Evolutionary conservation across 2,797 vertebrate genomes (phyloP).

Genomic region (Anabacerthia variegaticeps): DNA sequence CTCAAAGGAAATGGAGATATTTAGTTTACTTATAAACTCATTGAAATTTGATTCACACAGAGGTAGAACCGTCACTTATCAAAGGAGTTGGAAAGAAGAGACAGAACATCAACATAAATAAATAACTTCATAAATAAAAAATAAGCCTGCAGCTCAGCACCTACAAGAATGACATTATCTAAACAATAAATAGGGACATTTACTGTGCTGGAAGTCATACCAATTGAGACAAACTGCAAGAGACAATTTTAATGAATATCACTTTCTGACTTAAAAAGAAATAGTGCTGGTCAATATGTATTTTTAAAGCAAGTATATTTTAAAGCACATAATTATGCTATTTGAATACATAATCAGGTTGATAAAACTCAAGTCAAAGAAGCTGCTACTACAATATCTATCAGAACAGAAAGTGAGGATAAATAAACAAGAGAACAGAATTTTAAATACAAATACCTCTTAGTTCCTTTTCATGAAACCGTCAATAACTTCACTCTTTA

Average conservation of each 20-base stretch:
- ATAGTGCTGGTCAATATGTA: not conserved
- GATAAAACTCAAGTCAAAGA: not conserved
- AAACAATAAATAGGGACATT: conserved; percentile 48
- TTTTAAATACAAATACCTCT: conserved; percentile 44
- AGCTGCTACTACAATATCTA: not conserved
- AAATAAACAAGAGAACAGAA: not conserved
- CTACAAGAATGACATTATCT: not conserved
- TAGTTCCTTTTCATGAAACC: not conserved
- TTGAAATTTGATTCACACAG: conserved; percentile 11
- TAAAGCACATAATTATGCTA: not conserved
- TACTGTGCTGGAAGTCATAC: not conserved
- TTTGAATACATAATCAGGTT: not conserved
- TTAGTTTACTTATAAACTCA: conserved; percentile 3
- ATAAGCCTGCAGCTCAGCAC: conserved; percentile 32
- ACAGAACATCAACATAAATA: conserved; percentile 61
- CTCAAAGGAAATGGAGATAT: conserved; percentile 15
- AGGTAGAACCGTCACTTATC: conserved; percentile 27
- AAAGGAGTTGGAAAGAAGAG: conserved; percentile 53
- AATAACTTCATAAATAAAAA: conserved; percentile 71
- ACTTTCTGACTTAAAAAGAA: conserved; percentile 15
- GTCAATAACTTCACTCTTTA: not conserved
- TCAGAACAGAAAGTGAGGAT: not conserved
- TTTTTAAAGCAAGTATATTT: not conserved
- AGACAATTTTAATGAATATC: conserved; percentile 19
- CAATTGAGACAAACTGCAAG: not conserved